Percentiles rank a stretch among this genome's conserved stretches.
These are phyloP conservation scores for Spilarctia lutea DNA, from an alignment of 2,888 invertebrate species.

Conservation along the genomic window DNA sequence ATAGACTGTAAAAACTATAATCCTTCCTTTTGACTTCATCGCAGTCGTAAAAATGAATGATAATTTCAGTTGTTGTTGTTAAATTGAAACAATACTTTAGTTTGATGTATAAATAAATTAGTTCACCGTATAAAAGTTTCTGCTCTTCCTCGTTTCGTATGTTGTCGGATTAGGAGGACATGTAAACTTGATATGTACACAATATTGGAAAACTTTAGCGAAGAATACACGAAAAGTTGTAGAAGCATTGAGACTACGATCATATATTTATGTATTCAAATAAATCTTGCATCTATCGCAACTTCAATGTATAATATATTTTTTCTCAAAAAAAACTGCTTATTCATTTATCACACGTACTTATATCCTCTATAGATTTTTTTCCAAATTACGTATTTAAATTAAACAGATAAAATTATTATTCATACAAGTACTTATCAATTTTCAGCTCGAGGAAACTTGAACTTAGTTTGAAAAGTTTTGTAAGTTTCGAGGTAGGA, in stretches of 20 bases:
- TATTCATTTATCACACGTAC: conserved; percentile 24
- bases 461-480: conserved; percentile 71
- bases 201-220: conserved; percentile 80
- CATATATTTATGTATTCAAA: conserved; percentile 50
- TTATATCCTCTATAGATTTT: conserved; percentile 26
- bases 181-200: conserved; percentile 74
- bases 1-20: too few relatives aligned
- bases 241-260: conserved; percentile 60
- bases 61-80: background rate
- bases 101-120: conserved; percentile 55
- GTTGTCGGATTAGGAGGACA: conserved; percentile 66
- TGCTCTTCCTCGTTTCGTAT: conserved; percentile 54
- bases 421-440: conserved; percentile 63
- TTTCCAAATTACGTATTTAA: conserved; percentile 38
- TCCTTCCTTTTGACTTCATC: too few relatives aligned
- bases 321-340: conserved; percentile 19
- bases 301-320: conserved; percentile 30
- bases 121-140: conserved; percentile 58
- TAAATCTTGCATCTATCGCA: conserved; percentile 27
- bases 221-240: conserved; percentile 77
- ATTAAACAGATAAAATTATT: conserved; percentile 47
- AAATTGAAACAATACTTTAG: background rate
- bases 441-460: conserved; percentile 68
- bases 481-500: conserved; percentile 59
- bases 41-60: too few relatives aligned